A percentile compares a stretch with the other conserved stretches of the same genome.
These are phyloP conservation scores for Melanotaenia maccullochi DNA, from an alignment of 2,797 vertebrate species.

Conservation along the genomic window DNA sequence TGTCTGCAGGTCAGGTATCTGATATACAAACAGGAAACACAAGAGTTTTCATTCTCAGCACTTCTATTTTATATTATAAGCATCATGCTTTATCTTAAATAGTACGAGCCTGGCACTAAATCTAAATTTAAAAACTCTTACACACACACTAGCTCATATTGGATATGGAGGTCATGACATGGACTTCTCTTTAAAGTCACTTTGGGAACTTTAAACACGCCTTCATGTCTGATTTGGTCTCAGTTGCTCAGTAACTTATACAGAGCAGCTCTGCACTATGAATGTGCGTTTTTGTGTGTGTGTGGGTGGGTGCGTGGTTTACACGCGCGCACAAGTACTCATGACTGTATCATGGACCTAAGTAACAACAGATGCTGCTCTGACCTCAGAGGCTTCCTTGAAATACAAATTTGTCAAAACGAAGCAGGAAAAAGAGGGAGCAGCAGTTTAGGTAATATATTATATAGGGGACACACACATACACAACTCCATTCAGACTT, in stretches of 20 bases:
- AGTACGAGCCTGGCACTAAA: not conserved
- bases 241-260: slow-evolving; percentile 85
- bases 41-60: not conserved
- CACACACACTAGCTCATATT: slow-evolving; percentile 5
- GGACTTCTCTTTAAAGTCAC: slow-evolving; percentile 71
- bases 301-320: slow-evolving; percentile 25
- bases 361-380: slow-evolving; percentile 93
- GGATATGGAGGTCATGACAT: slow-evolving; percentile 39
- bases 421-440: slow-evolving; percentile 83
- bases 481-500: not conserved
- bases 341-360: slow-evolving; percentile 84
- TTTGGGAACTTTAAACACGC: slow-evolving; percentile 80
- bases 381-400: slow-evolving; percentile 95
- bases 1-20: slow-evolving; percentile 37
- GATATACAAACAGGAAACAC: slow-evolving; percentile 27
- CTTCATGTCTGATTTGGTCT: slow-evolving; percentile 86
- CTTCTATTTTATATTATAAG: not conserved
- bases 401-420: slow-evolving; percentile 95
- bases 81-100: not conserved
- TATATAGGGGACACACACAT: slow-evolving; percentile 54
- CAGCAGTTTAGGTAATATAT: slow-evolving; percentile 87
- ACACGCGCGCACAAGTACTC: not conserved
- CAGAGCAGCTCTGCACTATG: slow-evolving; percentile 76
- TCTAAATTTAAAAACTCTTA: slow-evolving; percentile 1
- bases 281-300: slow-evolving; percentile 34